Evolutionary conservation across 2,113 vertebrate genomes (phyloP), one percentile per base, ranked within the genome.

Genomic region (Dipodomys stephensi): DNA sequence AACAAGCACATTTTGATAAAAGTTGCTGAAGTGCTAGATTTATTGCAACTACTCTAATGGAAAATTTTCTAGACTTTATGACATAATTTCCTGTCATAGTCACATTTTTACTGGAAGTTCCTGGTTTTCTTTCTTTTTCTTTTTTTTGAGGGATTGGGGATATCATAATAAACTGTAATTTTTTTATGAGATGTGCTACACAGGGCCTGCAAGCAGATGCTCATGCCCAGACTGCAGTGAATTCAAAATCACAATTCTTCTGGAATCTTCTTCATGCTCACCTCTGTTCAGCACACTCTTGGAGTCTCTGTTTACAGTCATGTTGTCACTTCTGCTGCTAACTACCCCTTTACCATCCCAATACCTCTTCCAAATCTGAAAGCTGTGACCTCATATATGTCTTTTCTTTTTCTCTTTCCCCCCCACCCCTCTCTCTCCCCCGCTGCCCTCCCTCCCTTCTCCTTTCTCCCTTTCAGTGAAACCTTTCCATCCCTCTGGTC

Each of bases 91-190:
- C 76, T 78, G 84, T 46, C 27, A 65, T 60, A 83, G 87, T 94
- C 83, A 81, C 73, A 87, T 77, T 95, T 94, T 89, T 89, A 88
- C 67, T 84, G 46, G 78, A 79, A 92, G 91, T 88, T 83, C 65
- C n/a, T 83, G 46, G 53, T 13, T 57, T 13, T 16, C 4, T 57
- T 13, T 57, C 15, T 16, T 57, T 53, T 85, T 94, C 92, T 74
- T 72, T 71, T 94, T 74, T 72, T 71, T 65, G 62, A 35, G 49
- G n/a, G 20, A 12, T 86, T 71, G 7, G 80, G 39, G 60, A 18
- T 65, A 73, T 78, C n/a, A 22, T 32, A 71, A 74, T 74, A 57
- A 92, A 83, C 35, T n/a, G 60, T 1, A 39, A 49, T 49, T 57
- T 18, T 18, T 46, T 11, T 23, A 27, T 7, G 57, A 9, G 35